phyloP scores from a whole-genome alignment of 2,888 invertebrate species.

The Cotesia congregata region DNA sequence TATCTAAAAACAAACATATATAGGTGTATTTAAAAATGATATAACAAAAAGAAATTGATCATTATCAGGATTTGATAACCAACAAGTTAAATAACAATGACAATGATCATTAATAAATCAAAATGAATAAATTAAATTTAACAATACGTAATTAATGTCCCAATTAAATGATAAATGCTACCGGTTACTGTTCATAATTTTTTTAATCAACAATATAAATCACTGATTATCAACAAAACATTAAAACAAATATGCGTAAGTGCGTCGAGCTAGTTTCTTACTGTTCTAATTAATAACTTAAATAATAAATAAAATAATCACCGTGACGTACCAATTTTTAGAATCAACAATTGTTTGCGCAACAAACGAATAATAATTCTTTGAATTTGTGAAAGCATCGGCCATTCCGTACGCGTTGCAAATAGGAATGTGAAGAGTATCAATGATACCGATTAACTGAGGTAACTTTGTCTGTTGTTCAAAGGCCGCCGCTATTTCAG shows the following conservation, averaged over 20 bases:
- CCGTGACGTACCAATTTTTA: not conserved
- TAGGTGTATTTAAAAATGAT: not conserved
- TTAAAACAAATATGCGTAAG: not conserved
- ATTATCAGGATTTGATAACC: not conserved
- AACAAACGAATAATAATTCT: not conserved
- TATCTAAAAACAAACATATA: not conserved
- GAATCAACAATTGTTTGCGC: not conserved
- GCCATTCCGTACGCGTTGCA: not conserved
- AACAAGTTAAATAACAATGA: not conserved
- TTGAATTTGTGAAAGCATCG: not conserved
- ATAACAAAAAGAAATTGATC: not conserved
- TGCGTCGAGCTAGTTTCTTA: not conserved
- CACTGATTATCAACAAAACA: not conserved
- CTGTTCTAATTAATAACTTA: not conserved
- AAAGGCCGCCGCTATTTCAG: not conserved
- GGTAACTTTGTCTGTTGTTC: not conserved
- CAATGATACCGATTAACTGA: not conserved
- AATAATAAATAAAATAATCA: not conserved
- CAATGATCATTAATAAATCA: not conserved
- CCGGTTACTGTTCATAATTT: not conserved
- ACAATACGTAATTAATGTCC: conserved; percentile 13
- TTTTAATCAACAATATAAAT: not conserved
- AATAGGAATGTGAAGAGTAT: not conserved
- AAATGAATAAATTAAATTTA: conserved; percentile 8
- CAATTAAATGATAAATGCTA: conserved; percentile 41